These are phyloP conservation scores for Paratrypauchen microcephalus DNA, from an alignment of 2,797 vertebrate genomes.

Conservation along the genomic window DNA sequence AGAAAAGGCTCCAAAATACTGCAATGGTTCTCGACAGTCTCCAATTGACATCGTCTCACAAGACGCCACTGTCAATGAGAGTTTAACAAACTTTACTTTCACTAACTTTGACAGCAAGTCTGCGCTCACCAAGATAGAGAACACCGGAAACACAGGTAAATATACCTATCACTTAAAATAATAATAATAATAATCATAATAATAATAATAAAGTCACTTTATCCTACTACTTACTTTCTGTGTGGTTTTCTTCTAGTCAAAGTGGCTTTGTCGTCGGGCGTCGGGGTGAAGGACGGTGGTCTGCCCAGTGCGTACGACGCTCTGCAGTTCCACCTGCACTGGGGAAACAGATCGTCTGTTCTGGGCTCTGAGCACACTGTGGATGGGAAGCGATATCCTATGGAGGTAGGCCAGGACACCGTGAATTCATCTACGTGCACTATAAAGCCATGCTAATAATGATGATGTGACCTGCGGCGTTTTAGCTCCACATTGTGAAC, in stretches of 20 bases:
- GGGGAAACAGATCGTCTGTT: conserved; percentile 59
- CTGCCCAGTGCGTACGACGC: conserved; percentile 50
- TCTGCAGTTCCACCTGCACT: conserved; percentile 78
- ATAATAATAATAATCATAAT: no score
- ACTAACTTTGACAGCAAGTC: conserved; percentile 14
- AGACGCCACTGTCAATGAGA: background rate
- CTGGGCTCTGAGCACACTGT: conserved; percentile 79
- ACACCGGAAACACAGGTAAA: conserved; percentile 65
- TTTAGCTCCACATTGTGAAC: conserved; percentile 78
- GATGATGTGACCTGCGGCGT: background rate
- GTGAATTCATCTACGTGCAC: background rate
- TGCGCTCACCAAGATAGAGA: conserved; percentile 22
- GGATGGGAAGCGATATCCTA: conserved; percentile 60
- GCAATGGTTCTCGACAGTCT: conserved; percentile 70
- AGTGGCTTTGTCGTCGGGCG: background rate
- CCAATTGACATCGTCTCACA: conserved; percentile 70
- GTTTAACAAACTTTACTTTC: conserved; percentile 55
- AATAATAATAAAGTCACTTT: no score
- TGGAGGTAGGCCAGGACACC: conserved; percentile 71
- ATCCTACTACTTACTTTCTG: no score
- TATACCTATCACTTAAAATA: background rate
- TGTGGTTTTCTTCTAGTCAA: conserved; percentile 52
- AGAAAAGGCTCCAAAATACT: background rate
- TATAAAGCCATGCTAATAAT: background rate
- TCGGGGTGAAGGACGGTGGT: conserved; percentile 49